A percentile compares a stretch with the other conserved stretches of the same genome.
These are phyloP conservation scores for Eurytoma californica DNA, from an alignment of 2,888 invertebrate species.

Conservation along the genomic window DNA sequence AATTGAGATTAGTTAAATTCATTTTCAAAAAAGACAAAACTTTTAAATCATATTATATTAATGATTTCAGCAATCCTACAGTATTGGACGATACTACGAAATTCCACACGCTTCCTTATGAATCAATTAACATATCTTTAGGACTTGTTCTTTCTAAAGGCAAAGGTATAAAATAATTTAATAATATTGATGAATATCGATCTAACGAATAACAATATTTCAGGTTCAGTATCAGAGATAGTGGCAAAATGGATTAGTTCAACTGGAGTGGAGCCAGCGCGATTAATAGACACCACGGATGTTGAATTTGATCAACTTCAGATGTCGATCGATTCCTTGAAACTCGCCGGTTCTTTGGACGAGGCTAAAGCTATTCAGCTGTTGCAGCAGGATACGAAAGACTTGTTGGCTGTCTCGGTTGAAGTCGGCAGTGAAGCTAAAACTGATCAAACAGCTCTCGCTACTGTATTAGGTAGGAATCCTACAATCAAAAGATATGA, in stretches of 20 bases:
- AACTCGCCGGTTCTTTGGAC: slow-evolving; percentile 61
- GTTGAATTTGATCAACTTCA: slow-evolving; percentile 68
- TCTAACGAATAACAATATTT: slow-evolving; percentile 18
- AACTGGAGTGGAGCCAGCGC: slow-evolving; percentile 82
- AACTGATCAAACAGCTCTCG: slow-evolving; percentile 61
- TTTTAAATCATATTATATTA: slow-evolving; percentile 7
- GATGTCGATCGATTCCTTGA: slow-evolving; percentile 60
- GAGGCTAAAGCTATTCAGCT: slow-evolving; percentile 63
- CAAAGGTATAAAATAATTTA: slow-evolving; percentile 59
- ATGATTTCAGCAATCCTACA: slow-evolving; percentile 64
- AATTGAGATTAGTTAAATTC: slow-evolving; percentile 35
- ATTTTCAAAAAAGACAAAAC: slow-evolving; percentile 9
- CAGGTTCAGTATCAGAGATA: slow-evolving; percentile 92
- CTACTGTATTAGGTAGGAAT: slow-evolving; percentile 64
- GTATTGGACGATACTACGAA: slow-evolving; percentile 64
- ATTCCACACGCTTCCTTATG: slow-evolving; percentile 68
- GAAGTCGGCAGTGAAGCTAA: slow-evolving; percentile 66
- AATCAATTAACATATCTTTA: slow-evolving; percentile 70
- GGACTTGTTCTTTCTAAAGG: slow-evolving; percentile 72
- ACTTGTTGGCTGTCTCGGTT: slow-evolving; percentile 58
- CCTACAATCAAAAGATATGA: slow-evolving; percentile 15
- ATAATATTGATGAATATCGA: neutral
- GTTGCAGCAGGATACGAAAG: slow-evolving; percentile 58
- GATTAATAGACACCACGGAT: slow-evolving; percentile 72
- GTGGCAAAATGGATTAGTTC: slow-evolving; percentile 91